Evolutionary conservation across 2,888 invertebrate species (phyloP), one percentile per base, ranked within the genome.

Genomic region (Epirrita christyi): DNA sequence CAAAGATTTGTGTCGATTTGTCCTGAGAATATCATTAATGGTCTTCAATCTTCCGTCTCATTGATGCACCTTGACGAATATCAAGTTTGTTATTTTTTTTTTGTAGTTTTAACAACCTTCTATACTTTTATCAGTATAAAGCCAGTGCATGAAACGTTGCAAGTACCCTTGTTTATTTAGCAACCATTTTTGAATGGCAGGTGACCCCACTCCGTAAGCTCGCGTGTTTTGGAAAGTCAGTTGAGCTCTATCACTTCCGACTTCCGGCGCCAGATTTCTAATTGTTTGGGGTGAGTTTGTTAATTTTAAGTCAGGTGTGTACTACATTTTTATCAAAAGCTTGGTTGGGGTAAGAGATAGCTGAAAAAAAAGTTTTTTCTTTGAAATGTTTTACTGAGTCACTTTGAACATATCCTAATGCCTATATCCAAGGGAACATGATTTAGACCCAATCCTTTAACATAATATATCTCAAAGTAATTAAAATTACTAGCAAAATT

Each of bases 191-290:
- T 52, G 65, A 65, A 56, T 59, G 78, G 71, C 85, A 86, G 83
- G 85, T 83, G 85, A 55, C 47, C 66, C 55, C 61, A 60, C 72
- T 70, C 59, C 46, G 55, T 59, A 54, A 53, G 67, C 48, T 87
- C 72, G 88, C 91, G 88, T 75, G 80, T 70, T 75, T 76, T 77
- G 76, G 74, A 80, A 85, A 86, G 86, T 86, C 88, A 86, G 86
- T 88, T 88, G 88, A 88, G 85, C 86, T 88, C 83, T 90, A 92
- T 89, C 91, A 88, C 89, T 88, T 86, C 83, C 86, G 67, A 88
- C 79, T 88, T 91, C 89, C 91, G 83, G 81, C 70, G 68, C 55
- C 67, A 73, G 79, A 59, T 81, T 86, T 86, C 82, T 81, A 76
- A 73, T 74, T 67, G 67, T 73, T 73, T 69, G 73, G 69, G 72